Conservation (phyloP, 2,888 invertebrate genomes). For the Nephrotoma guestfalica region DNA sequence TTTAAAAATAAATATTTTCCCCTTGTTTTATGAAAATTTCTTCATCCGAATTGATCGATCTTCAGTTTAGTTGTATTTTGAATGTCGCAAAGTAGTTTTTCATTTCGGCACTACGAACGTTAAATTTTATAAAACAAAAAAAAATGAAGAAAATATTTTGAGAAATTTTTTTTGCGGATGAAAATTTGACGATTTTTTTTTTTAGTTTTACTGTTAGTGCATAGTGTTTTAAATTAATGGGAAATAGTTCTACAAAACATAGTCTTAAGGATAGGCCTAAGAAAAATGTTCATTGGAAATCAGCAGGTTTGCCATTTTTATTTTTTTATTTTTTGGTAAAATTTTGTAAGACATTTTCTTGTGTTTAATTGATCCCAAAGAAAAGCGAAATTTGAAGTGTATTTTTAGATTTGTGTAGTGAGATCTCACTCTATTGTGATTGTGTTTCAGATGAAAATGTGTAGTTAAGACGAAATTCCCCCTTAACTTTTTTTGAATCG, state of each 20-base stretch:
- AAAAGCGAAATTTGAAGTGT: background rate
- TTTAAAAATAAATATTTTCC: background rate
- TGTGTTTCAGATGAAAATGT: slow-evolving; percentile 1
- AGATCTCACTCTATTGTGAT: background rate
- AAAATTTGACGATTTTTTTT: background rate
- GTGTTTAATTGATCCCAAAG: background rate
- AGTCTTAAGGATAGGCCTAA: slow-evolving; percentile 40
- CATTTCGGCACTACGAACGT: background rate
- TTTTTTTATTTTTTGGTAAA: background rate
- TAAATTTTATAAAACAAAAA: background rate
- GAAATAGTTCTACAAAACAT: slow-evolving; percentile 48
- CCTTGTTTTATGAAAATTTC: background rate
- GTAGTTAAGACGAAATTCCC: background rate
- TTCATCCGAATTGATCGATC: background rate
- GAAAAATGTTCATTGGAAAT: slow-evolving; percentile 73
- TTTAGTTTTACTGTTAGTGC: background rate
- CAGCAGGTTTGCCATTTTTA: slow-evolving; percentile 49
- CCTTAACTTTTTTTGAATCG: background rate
- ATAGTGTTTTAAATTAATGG: slow-evolving; percentile 32
- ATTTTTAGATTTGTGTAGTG: slow-evolving; percentile 3
- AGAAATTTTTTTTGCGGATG: background rate
- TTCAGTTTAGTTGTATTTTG: slow-evolving; percentile 1
- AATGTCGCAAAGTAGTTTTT: slow-evolving; percentile 1
- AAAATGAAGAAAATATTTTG: slow-evolving; percentile 2
- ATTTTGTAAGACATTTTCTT: background rate